Base-by-base conservation (phyloP, 2,888 invertebrate species). In the Lithosia quadra region DNA sequence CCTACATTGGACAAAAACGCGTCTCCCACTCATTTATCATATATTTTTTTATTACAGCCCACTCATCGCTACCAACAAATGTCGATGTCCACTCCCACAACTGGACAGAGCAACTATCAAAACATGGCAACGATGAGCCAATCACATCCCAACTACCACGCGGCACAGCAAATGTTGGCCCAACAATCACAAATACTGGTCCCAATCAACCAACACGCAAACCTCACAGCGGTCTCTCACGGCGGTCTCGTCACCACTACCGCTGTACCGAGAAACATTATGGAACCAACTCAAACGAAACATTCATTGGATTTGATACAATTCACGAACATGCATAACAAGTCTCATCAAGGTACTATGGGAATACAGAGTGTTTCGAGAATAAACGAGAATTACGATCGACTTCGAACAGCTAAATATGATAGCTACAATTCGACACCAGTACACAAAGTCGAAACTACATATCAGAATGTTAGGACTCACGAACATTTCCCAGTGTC, bases 81-180 rank as follows among this genome's bases (percentile, higher is more conserved):
- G 93, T 89, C 95, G 1, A 84, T 92, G 75, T 95, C 95, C 0
- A 90, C 94, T 8, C 94, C 94, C 1, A 78, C 88, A 5, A 78
- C 87, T 2, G 84, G 78, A 2, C 89, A 83, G 59, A 80, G 88
- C 84, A 90, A 86, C 83, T 92, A 92, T 79, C 92, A 92, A 71
- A 91, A 91, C 86, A 80, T 90, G 81, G 83, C 91, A 11, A 86
- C 88, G 57, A 94, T 94, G 94, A 89, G 90, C 78, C 95, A 93
- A 61, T 93, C 92, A 18, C 93, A 93, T 69, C 94, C 92, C 18
- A 87, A 86, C 79, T 87, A 86, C 78, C 83, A 81, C 69, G 76
- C 81, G 5, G 62, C 69, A 0, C 83, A 74, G 11, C 68, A 75
- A 1, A 74, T 81, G 73, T 76, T 87, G 63, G 79, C 84, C 39